A percentile compares a stretch with the other conserved stretches of the same genome.
phyloP scores from a whole-genome alignment of 2,797 vertebrate species.

The Odontamblyopus rebecca region DNA sequence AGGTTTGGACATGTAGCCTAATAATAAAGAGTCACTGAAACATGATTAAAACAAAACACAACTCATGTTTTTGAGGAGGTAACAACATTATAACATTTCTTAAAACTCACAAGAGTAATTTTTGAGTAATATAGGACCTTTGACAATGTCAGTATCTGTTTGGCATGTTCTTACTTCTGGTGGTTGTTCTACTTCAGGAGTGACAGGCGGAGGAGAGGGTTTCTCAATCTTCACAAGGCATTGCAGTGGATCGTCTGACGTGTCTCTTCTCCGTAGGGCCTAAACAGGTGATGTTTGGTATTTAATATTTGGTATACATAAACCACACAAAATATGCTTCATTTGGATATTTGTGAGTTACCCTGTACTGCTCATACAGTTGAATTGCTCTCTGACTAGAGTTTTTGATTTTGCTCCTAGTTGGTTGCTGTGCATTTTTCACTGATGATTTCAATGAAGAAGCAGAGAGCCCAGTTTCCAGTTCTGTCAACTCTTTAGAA shows the following conservation, averaged over 20 bases:
- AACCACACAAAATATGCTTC: not conserved
- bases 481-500: slow-evolving; percentile 76
- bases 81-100: no score
- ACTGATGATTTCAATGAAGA: slow-evolving; percentile 69
- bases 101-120: no score
- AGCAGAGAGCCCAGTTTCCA: slow-evolving; percentile 78
- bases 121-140: no score
- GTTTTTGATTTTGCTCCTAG: slow-evolving; percentile 64
- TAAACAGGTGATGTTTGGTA: slow-evolving; percentile 45
- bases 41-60: no score
- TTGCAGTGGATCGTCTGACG: slow-evolving; percentile 54
- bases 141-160: not conserved
- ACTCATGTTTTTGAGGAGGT: no score
- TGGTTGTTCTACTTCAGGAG: slow-evolving; percentile 79
- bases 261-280: slow-evolving; percentile 71
- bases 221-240: slow-evolving; percentile 77
- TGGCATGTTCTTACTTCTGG: slow-evolving; percentile 71
- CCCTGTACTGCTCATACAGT: slow-evolving; percentile 82
- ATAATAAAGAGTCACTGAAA: no score
- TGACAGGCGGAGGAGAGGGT: slow-evolving; percentile 75
- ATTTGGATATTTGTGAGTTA: slow-evolving; percentile 52
- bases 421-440: slow-evolving; percentile 62
- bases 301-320: not conserved
- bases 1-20: no score
- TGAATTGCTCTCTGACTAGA: slow-evolving; percentile 67